phyloP scores from a whole-genome alignment of 2,888 invertebrate genomes.

The Patella depressa region DNA sequence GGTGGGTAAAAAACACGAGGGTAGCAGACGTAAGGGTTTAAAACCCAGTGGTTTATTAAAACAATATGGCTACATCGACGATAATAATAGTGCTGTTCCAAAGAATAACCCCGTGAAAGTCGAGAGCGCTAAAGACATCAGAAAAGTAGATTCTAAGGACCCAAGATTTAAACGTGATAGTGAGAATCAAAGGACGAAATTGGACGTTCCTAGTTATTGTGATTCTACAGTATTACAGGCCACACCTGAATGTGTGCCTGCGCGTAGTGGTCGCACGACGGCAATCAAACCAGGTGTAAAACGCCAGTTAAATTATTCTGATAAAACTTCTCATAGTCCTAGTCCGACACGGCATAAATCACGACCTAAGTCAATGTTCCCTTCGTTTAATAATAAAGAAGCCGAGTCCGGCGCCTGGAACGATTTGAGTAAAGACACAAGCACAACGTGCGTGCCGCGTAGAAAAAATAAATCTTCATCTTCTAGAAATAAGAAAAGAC shows the following conservation, averaged over 20 bases:
- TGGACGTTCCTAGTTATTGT: not conserved
- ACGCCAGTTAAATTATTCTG: conserved; percentile 20
- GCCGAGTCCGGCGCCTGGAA: not conserved
- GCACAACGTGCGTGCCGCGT: not conserved
- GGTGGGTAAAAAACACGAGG: not conserved
- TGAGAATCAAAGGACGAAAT: conserved; percentile 7
- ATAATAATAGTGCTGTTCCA: conserved; percentile 13
- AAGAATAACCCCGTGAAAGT: not conserved
- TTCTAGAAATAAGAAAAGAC: conserved; percentile 12
- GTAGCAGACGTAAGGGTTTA: conserved; percentile 6
- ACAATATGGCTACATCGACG: conserved; percentile 27
- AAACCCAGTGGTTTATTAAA: conserved; percentile 23
- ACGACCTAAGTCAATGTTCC: not conserved
- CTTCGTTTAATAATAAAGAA: not conserved
- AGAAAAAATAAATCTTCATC: not conserved
- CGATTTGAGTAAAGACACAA: not conserved
- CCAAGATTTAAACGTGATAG: not conserved
- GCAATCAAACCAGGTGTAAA: conserved; percentile 16
- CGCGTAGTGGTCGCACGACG: not conserved
- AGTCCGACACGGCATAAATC: conserved; percentile 24
- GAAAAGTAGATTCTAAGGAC: conserved; percentile 8
- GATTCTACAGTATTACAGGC: not conserved
- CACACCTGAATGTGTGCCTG: not conserved
- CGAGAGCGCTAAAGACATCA: not conserved
- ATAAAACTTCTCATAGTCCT: conserved; percentile 23